A percentile compares a stretch with the other conserved stretches of the same genome.
Conservation (phyloP, 92 coral and sea anemone genomes). For the Phenganax subtilis region DNA sequence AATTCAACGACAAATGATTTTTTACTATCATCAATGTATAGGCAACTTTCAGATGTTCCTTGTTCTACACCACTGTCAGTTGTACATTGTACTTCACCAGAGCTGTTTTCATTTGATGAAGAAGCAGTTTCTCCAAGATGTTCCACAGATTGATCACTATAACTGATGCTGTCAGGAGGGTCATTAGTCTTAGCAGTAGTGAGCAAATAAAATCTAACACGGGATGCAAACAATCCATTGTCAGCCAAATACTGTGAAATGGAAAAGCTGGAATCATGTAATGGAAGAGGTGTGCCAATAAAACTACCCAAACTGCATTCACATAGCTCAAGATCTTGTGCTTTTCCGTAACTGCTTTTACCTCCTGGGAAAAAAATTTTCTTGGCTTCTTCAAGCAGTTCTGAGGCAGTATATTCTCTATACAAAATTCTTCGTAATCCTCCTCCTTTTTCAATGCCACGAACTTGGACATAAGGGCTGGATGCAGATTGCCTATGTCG, state of each 20-base stretch:
- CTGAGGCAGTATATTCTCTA: not conserved
- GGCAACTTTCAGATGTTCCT: not conserved
- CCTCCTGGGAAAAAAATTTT: not conserved
- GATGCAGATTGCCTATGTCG: not conserved
- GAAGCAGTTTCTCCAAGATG: not conserved
- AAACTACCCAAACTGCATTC: not conserved
- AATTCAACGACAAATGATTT: not conserved
- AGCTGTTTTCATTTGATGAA: not conserved
- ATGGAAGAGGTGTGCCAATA: not conserved
- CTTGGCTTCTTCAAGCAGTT: conserved; percentile 5
- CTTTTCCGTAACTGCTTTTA: not conserved
- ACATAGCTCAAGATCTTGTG: not conserved
- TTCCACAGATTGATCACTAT: not conserved
- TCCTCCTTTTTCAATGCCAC: not conserved
- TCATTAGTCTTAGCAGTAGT: not conserved
- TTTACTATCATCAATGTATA: not conserved
- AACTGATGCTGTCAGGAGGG: not conserved
- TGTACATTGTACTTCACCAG: not conserved
- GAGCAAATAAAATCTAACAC: conserved; percentile 1
- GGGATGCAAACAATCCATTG: not conserved
- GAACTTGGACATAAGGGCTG: not conserved
- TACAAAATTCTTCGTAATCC: not conserved
- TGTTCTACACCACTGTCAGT: no score
- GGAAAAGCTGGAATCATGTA: not conserved
- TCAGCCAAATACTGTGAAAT: not conserved